Percentiles rank a stretch among this genome's conserved stretches.
These are phyloP conservation scores for Platyscapa corneri DNA, from an alignment of 1,140 invertebrate genomes.

Conservation along the genomic window DNA sequence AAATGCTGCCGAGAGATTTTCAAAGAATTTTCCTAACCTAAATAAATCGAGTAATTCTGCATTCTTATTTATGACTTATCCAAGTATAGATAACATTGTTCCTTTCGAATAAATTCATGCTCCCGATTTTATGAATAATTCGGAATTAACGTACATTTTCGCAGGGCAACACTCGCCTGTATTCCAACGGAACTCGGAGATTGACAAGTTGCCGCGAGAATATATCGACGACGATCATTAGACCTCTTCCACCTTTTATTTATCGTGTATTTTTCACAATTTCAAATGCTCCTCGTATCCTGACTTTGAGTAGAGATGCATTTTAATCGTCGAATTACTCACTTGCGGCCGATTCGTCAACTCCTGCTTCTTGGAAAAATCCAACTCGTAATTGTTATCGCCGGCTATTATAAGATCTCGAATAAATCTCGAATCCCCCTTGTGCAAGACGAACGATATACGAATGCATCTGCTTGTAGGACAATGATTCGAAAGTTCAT, in stretches of 20 bases:
- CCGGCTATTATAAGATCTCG: too few species aligned
- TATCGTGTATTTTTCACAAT: not conserved
- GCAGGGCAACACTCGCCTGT: not conserved
- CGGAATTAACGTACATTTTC: not conserved
- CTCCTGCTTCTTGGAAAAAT: not conserved
- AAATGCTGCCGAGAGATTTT: not conserved
- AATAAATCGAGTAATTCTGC: not conserved
- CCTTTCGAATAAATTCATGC: not conserved
- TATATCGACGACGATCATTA: not conserved
- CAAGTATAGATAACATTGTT: not conserved
- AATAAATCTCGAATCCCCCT: slow-evolving; percentile 12
- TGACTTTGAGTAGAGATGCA: not conserved
- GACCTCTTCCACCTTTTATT: not conserved
- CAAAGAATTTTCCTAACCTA: slow-evolving; percentile 4
- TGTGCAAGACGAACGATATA: not conserved
- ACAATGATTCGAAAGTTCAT: slow-evolving; percentile 27
- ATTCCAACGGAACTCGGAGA: not conserved
- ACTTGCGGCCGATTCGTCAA: not conserved
- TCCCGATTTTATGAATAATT: not conserved
- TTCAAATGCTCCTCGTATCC: not conserved
- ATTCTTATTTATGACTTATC: slow-evolving; percentile 10
- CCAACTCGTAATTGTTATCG: not conserved
- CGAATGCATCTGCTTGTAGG: not conserved
- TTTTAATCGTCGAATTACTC: not conserved
- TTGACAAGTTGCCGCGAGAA: not conserved